These are phyloP conservation scores for Caenorhabditis virilis DNA, from an alignment of 2,888 invertebrate species.

Conservation along the genomic window DNA sequence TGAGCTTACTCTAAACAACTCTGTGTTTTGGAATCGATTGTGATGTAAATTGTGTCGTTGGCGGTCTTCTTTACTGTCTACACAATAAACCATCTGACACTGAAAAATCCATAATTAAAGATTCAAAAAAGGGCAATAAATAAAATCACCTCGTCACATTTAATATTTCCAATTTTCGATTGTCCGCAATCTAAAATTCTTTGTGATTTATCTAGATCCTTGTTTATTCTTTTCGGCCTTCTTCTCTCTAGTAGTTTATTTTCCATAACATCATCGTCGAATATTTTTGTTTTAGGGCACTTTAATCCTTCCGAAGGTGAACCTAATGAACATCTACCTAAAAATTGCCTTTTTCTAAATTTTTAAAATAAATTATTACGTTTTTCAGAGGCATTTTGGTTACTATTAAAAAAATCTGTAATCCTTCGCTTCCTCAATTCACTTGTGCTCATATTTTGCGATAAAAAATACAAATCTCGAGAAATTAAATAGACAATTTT, in stretches of 20 bases:
- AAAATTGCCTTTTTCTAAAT: not conserved
- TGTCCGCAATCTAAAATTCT: slow-evolving; percentile 27
- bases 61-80: slow-evolving; percentile 11
- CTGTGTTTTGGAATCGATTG: slow-evolving; percentile 3
- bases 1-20: not conserved
- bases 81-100: slow-evolving; percentile 27
- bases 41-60: slow-evolving; percentile 17
- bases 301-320: slow-evolving; percentile 1
- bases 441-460: not conserved
- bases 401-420: slow-evolving; percentile 8
- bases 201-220: slow-evolving; percentile 7
- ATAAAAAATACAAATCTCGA: slow-evolving; percentile 1
- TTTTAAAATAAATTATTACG: not conserved
- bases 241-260: not conserved
- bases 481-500: slow-evolving; percentile 4
- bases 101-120: slow-evolving; percentile 6
- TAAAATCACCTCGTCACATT: slow-evolving; percentile 14
- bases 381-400: not conserved
- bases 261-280: not conserved
- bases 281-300: slow-evolving; percentile 22
- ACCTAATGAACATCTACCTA: not conserved
- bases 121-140: not conserved
- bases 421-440: slow-evolving; percentile 11
- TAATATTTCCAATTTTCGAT: slow-evolving; percentile 9
- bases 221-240: not conserved